Evolutionary conservation across 2,888 invertebrate species (phyloP), one percentile per base, ranked within the genome.

Genomic region (Ischnura elegans): DNA sequence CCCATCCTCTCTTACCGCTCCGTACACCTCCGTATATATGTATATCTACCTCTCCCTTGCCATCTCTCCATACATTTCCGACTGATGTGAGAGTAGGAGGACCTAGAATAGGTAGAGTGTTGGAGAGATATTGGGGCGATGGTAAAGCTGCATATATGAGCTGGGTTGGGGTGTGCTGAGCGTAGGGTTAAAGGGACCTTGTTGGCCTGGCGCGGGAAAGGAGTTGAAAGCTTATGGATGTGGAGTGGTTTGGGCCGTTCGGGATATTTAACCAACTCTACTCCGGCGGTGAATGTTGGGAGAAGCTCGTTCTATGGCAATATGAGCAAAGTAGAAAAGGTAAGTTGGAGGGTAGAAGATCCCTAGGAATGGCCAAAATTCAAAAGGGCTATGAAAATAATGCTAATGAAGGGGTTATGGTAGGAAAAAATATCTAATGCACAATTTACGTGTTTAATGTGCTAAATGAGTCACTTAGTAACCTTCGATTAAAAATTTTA

Each of bases 1-100:
- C 55, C 25, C 61, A 51, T 61, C 61, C 47, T 61, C 61, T 8
- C 51, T 51, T n/a, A 25, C 61, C 61, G 19, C 61, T 61, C 61
- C 61, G 19, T 61, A 21, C 51, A 51, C 19, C 19, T 51, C 51
- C 8, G 8, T 19, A 51, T 8, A 19, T n/a, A n/a, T n/a, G n/a
- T n/a, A n/a, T n/a, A n/a, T n/a, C 47, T 10, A 47, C 6, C 47
- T 42, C 42, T 87, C 55, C 19, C 36, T 55, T 19, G 29, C 36
- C 21, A 47, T 87, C 87, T 87, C 87, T 87, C 87, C 51, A 55
- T 55, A 42, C 55, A 55, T 16, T 51, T 87, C 42, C 36, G 87
- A 55, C 51, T 51, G 61, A n/a, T n/a, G n/a, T n/a, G 29, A n/a
- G 66, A 66, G 61, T 5, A 25, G 21, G 61, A 47, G 5, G 61